Evolutionary conservation across 1,140 invertebrate genomes (phyloP).

Genomic region (Tetranychus urticae): DNA sequence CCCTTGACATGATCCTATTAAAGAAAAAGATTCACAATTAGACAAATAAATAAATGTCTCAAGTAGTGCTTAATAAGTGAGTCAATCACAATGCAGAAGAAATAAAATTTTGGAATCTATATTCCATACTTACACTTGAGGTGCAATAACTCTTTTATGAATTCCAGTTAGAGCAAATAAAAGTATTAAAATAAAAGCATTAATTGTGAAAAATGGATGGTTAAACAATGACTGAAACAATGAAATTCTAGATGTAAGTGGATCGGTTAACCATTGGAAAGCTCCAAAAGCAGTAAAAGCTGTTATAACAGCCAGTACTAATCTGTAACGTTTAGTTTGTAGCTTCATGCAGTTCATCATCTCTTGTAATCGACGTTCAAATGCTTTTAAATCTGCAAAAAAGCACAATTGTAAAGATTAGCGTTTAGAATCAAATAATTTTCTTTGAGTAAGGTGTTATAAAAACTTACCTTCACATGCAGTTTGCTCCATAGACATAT

Average conservation of each 20-base stretch:
- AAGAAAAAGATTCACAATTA: slow-evolving; percentile 3
- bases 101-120: background rate
- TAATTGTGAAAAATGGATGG: slow-evolving; percentile 87
- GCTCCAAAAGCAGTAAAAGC: slow-evolving; percentile 71
- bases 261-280: slow-evolving; percentile 81
- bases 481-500: slow-evolving; percentile 22
- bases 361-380: slow-evolving; percentile 79
- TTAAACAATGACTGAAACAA: slow-evolving; percentile 72
- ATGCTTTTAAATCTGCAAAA: slow-evolving; percentile 64
- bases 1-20: slow-evolving; percentile 50
- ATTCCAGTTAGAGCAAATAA: slow-evolving; percentile 71
- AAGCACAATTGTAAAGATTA: background rate
- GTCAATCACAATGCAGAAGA: background rate
- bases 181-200: slow-evolving; percentile 47
- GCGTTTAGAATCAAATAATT: background rate
- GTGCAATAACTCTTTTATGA: slow-evolving; percentile 80
- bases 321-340: slow-evolving; percentile 72
- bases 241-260: slow-evolving; percentile 52
- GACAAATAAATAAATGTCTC: background rate
- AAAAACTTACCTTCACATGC: slow-evolving; percentile 21
- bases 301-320: slow-evolving; percentile 55
- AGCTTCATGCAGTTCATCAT: slow-evolving; percentile 82
- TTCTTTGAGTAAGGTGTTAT: background rate
- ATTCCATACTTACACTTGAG: slow-evolving; percentile 39
- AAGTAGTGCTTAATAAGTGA: background rate